Conservation (phyloP, 2,113 vertebrate species). For the Seriola quinqueradiata region DNA sequence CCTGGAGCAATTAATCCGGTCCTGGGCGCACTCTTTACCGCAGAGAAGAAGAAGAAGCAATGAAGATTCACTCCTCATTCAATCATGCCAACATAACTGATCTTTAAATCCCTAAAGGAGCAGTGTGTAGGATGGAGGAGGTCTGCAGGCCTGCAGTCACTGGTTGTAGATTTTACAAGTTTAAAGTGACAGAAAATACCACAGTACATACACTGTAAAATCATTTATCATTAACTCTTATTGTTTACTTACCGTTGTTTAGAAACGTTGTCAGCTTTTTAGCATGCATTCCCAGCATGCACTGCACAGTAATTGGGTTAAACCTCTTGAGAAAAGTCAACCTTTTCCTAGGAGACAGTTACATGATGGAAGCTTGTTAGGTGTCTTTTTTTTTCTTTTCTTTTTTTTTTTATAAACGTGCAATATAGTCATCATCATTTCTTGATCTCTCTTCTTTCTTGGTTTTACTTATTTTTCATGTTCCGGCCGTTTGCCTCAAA, state of each 20-base stretch:
- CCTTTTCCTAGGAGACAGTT: background rate
- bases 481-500: too few relatives aligned
- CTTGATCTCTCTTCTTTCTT: too few relatives aligned
- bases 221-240: too few relatives aligned
- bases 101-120: conserved; percentile 8
- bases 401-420: too few relatives aligned
- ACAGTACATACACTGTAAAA: too few relatives aligned
- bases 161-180: background rate
- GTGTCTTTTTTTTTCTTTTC: too few relatives aligned
- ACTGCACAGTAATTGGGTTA: background rate
- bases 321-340: too few relatives aligned
- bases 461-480: too few relatives aligned
- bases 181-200: background rate
- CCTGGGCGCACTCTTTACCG: conserved; percentile 37
- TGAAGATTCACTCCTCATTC: conserved; percentile 40
- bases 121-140: too few relatives aligned
- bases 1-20: conserved; percentile 72
- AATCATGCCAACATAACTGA: conserved; percentile 31
- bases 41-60: conserved; percentile 34
- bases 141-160: background rate
- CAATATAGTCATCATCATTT: too few relatives aligned
- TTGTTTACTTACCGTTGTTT: too few relatives aligned
- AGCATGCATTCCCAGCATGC: background rate
- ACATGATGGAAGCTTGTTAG: background rate
- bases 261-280: too few relatives aligned